Base-by-base conservation (phyloP, 2,113 vertebrate species). In the Paradisaea rubra region DNA sequence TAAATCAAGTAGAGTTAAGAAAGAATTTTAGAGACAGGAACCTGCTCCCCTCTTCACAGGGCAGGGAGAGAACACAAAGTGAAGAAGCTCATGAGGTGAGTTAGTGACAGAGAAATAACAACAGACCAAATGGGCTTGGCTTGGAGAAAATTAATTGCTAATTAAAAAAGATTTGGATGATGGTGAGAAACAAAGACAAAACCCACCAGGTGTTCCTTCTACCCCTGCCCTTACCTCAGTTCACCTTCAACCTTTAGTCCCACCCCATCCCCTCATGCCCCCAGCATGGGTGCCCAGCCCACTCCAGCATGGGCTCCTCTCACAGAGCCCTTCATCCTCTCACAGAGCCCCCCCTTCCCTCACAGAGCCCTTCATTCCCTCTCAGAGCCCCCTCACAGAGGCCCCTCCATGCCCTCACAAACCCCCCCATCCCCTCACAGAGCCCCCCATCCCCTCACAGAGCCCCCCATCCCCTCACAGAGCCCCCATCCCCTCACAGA, bases 251-350 rank as follows among this genome's bases (percentile, higher is more conserved):
- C 13, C 12, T n/a, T 69, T 61, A 1, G 15, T 27, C 8, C 13
- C 20, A n/a, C 31, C 24, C 57, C 6, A 3, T 44, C 44, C 31
- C 37, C 37, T 68, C 8, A 4, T 8, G 19, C 6, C 17, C 20
- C 27, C 25, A 18, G 12, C 0, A 4, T 11, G 25, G 31, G 8
- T 23, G 22, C 18, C 18, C 54, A 5, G 33, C 33, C 27, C 39
- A 10, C 10, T n/a, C 10, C 41, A 22, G 31, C 2, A 4, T 0
- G 1, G 25, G 31, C 31, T 59, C 17, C 37, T 33, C 35, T 39
- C 56, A 18, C 9, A n/a, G 35, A 14, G 21, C 10, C 56, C 18
- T 5, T 4, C 35, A 52, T 64, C 22, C 33, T 25, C 30, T 37
- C 35, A 14, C 27, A 18, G 44, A 3, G 28, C 12, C 25, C 11